These are phyloP conservation scores for Scaptomyza graminum DNA, from an alignment of 1,140 invertebrate species.

Conservation along the genomic window DNA sequence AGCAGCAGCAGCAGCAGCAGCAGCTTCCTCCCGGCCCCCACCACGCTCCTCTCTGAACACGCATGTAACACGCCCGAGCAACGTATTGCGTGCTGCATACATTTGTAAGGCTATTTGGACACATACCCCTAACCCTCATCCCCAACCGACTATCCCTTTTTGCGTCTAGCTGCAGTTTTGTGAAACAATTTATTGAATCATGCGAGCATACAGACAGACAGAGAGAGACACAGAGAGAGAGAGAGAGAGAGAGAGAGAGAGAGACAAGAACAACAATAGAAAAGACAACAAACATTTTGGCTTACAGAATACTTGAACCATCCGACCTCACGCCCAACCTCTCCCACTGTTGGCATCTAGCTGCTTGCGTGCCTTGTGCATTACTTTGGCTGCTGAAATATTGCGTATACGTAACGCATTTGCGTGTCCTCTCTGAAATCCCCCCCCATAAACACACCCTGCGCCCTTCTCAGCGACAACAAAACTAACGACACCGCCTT, in stretches of 20 bases:
- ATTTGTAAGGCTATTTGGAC: constrained; percentile 75
- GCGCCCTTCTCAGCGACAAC: constrained; percentile 28
- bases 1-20: neutral
- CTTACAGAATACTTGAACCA: constrained; percentile 31
- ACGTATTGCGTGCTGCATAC: constrained; percentile 70
- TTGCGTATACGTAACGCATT: constrained; percentile 73
- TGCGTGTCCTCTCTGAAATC: constrained; percentile 26
- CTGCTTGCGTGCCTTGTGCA: constrained; percentile 57
- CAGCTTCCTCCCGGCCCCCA: neutral
- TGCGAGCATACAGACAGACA: constrained; percentile 54
- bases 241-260: constrained; percentile 23
- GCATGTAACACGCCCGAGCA: constrained; percentile 56
- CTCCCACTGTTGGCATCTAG: neutral
- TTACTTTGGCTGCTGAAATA: constrained; percentile 70
- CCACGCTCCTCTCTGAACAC: constrained; percentile 30
- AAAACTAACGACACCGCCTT: constrained; percentile 72
- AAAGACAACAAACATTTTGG: constrained; percentile 59
- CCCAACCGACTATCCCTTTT: neutral
- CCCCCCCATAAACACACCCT: constrained; percentile 7
- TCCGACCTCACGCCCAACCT: no score
- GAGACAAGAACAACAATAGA: constrained; percentile 35
- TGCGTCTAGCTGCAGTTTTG: constrained; percentile 28
- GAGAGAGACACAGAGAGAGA: constrained; percentile 44
- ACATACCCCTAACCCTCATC: constrained; percentile 10
- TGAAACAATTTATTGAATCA: constrained; percentile 81